Evolutionary conservation across 2,888 invertebrate species (phyloP), one percentile per base, ranked within the genome.

Genomic region (Dasysyrphus tricinctus): DNA sequence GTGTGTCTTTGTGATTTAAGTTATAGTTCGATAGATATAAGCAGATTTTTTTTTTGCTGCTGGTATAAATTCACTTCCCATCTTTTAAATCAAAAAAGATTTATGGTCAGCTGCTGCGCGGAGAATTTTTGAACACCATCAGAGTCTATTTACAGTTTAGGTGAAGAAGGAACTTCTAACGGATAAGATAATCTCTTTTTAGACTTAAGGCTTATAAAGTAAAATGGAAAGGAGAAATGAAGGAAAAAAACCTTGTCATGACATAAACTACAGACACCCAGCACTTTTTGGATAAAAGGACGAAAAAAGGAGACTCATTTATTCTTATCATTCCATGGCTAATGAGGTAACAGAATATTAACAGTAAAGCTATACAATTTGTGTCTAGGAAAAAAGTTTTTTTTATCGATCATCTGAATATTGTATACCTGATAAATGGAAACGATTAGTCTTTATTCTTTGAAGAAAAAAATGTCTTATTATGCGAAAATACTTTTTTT

Each of bases 311-410:
- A 49, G 39, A 54, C 44, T 72, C 70, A 80, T 84, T 69, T 72
- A 72, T 73, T 80, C 51, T 67, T 84, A 76, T 84, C 80, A 80
- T 84, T 80, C 67, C 67, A 24, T 49, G 51, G 72, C 76, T 84
- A 84, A 84, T 84, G 84, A 84, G 76, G 80, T 84, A 84, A 84
- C 57, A 76, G 72, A 76, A 80, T 72, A 84, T 76, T 80, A 76
- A 76, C 72, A 42, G 51, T 12, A 83, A 65, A 59, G 44, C 19
- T 32, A 19, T 5, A 82, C 37, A 67, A 61, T 56, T 29, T 56
- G 24, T 24, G 34, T 24, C 51, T 69, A 16, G 32, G n/a, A 14
- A 14, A 34, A 16, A 54, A 29, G 34, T 14, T 54, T 54, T 12
- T 14, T 65, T 72, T 73, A 80, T 76, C 80, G 76, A 54, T 76